Conservation (phyloP, 2,113 vertebrate species). For the Ictalurus punctatus region DNA sequence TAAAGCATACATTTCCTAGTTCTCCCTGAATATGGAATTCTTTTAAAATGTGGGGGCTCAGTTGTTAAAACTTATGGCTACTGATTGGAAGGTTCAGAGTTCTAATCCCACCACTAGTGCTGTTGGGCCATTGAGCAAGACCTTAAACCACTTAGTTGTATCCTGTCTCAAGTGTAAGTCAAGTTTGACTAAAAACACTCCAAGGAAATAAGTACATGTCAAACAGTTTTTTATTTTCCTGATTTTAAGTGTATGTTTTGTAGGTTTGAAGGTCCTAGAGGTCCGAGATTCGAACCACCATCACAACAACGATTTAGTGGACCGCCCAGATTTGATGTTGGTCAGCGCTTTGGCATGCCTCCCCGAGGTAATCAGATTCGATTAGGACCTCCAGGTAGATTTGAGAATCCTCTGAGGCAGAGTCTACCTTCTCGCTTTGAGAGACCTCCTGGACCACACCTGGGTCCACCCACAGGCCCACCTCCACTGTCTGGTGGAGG, state of each 20-base stretch:
- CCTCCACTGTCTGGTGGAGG: constrained; percentile 45
- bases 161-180: not conserved
- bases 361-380: constrained; percentile 28
- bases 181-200: not conserved
- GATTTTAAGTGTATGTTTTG: constrained; percentile 37
- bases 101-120: not conserved
- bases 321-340: constrained; percentile 55
- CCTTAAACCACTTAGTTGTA: not conserved
- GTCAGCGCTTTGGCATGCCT: constrained; percentile 46
- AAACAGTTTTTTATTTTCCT: not conserved
- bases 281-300: constrained; percentile 70
- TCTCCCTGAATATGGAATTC: not conserved
- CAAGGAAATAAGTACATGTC: not conserved
- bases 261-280: constrained; percentile 85
- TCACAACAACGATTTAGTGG: constrained; percentile 64
- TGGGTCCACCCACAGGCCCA: not conserved
- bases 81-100: not conserved
- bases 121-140: not conserved
- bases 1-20: constrained; percentile 56
- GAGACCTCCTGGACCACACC: constrained; percentile 52
- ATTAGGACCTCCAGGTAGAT: constrained; percentile 41
- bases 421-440: constrained; percentile 56
- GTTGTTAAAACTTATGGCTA: not conserved
- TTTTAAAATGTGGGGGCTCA: not conserved
- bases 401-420: constrained; percentile 47